Evolutionary conservation across 2,888 invertebrate genomes (phyloP).

Genomic region (Cosmorhoe ocellata): DNA sequence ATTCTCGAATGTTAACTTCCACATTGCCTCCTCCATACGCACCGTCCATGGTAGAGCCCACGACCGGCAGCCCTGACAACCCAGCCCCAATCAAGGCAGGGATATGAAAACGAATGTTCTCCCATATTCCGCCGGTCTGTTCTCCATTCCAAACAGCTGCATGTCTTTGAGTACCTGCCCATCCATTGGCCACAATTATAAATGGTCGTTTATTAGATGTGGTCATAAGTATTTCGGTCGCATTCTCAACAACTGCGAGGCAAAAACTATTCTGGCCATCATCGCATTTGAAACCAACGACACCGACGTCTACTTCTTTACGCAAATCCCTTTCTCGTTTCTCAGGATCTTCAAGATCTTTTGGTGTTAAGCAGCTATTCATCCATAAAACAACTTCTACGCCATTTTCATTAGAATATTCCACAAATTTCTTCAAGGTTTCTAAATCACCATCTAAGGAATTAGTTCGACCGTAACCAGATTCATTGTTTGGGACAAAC

Average conservation of each 20-base stretch:
- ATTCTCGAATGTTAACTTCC: slow-evolving; percentile 67
- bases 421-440: slow-evolving; percentile 61
- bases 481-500: slow-evolving; percentile 74
- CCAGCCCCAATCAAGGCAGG: slow-evolving; percentile 71
- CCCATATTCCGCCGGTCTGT: slow-evolving; percentile 70
- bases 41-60: slow-evolving; percentile 75
- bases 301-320: slow-evolving; percentile 62
- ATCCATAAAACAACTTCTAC: slow-evolving; percentile 72
- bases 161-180: slow-evolving; percentile 73
- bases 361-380: slow-evolving; percentile 64
- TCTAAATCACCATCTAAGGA: slow-evolving; percentile 65
- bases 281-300: slow-evolving; percentile 72
- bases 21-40: slow-evolving; percentile 61
- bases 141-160: slow-evolving; percentile 73
- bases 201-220: slow-evolving; percentile 52
- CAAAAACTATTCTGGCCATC: slow-evolving; percentile 74
- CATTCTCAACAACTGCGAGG: slow-evolving; percentile 63
- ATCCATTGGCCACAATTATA: slow-evolving; percentile 73
- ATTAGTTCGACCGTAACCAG: slow-evolving; percentile 71
- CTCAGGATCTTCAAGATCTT: slow-evolving; percentile 58
- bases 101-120: slow-evolving; percentile 73
- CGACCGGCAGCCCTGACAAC: slow-evolving; percentile 64
- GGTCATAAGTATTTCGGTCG: slow-evolving; percentile 53
- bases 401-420: slow-evolving; percentile 59
- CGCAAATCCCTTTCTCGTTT: slow-evolving; percentile 71